phyloP scores from a whole-genome alignment of 1,140 invertebrate species.

The Varroa destructor region DNA sequence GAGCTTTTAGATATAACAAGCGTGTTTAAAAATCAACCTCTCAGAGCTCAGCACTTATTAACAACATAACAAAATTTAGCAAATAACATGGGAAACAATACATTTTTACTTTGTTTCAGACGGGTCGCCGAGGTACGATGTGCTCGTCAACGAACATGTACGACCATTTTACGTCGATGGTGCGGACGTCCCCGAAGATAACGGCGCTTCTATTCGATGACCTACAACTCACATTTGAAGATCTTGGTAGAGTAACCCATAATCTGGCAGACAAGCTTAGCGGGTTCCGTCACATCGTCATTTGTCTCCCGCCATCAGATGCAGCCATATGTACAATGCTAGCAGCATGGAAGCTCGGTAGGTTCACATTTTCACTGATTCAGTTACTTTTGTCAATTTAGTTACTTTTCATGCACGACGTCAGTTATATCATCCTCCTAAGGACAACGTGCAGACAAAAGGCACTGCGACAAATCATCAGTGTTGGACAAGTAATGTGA shows the following conservation, averaged over 20 bases:
- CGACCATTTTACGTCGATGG: conserved; percentile 27
- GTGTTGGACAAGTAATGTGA: too few relatives aligned
- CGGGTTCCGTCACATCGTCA: background rate
- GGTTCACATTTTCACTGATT: background rate
- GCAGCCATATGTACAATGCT: conserved; percentile 21
- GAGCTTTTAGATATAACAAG: too few relatives aligned
- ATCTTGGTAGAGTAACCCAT: conserved; percentile 21
- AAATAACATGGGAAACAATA: too few relatives aligned
- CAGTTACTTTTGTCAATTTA: too few relatives aligned
- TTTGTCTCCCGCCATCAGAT: conserved; percentile 19
- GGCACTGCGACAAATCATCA: too few relatives aligned
- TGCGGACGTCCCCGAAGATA: conserved; percentile 16
- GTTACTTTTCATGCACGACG: too few relatives aligned
- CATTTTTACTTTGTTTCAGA: background rate
- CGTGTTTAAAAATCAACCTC: too few relatives aligned
- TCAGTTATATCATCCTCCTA: too few relatives aligned
- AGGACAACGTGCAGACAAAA: too few relatives aligned
- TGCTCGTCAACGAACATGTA: conserved; percentile 27
- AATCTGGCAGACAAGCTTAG: conserved; percentile 26
- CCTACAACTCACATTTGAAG: conserved; percentile 9
- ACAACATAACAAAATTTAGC: too few relatives aligned
- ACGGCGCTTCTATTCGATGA: conserved; percentile 7
- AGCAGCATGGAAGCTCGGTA: conserved; percentile 19
- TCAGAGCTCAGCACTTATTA: too few relatives aligned
- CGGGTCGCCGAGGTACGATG: conserved; percentile 15